Evolutionary conservation across 2,113 vertebrate species (phyloP), one percentile per base, ranked within the genome.

Genomic region (Ictalurus punctatus): DNA sequence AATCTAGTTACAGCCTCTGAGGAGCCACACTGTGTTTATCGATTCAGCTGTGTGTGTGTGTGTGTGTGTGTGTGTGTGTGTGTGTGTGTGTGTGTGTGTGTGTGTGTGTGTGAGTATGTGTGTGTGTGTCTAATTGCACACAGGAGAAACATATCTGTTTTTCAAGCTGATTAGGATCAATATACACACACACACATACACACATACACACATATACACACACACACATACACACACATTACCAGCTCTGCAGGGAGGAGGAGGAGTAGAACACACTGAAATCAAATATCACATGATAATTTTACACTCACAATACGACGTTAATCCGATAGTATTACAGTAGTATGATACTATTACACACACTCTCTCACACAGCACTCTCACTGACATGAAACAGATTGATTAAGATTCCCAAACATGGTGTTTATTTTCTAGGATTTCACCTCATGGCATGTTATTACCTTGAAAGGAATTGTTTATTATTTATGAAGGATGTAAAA

Each of bases 161-260:
- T 25, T 76, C 21, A 3, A 84, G 87, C 71, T 88, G 82, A 88
- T 88, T 65, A 84, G 12, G 48, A 84, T 88, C 69, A 88, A 52
- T 3, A 34, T 52, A 82, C 65, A 63, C 82, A 67, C 79, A 52
- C 76, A 82, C 78, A 80, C 76, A 80, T 44, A 79, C 76, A 79
- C 76, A 79, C 44, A 79, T 2, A 54, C 44, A 54, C 44, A 37
- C 69, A 76, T 12, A n/a, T n/a, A 52, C 76, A 82, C 78, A 80
- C 76, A 80, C 76, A 79, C 76, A 79, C 76, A 79, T 21, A 79
- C 40, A 54, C 44, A 54, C 44, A 37, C 69, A 76, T 12, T 73
- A 56, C 19, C 52, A 61, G 79, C 19, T 61, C 87, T 13, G 8
- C 48, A 27, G 48, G 76, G 48, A 71, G 23, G 37, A 34, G n/a